Base-by-base conservation (phyloP, 2,888 invertebrate species). In the Himalopsyche kuldschensis region DNA sequence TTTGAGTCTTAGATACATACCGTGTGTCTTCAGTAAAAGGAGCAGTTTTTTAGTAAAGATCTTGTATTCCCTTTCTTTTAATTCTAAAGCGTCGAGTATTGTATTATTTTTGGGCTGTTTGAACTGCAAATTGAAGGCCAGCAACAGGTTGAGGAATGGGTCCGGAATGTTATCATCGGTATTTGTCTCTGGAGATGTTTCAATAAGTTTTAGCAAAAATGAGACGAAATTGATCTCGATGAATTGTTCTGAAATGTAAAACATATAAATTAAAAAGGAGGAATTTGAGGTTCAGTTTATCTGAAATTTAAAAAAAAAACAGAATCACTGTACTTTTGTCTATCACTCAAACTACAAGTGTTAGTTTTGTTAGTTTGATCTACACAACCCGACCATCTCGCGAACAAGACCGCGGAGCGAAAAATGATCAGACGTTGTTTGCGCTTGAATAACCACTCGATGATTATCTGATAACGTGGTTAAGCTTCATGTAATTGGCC, bases 51-150 rank as follows among this genome's bases (percentile, higher is more conserved):
- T 98, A 4, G 97, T 97, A 88, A 98, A 97, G 0, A 94, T 94
- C 90, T 98, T 98, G 0, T 97, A n/a, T n/a, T n/a, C 97, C 78
- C 94, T 93, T 69, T 94, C 92, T 85, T 94, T 90, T 80, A 93
- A 93, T 87, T 94, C 94, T 87, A 97, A 90, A 0, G 95, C 94
- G 86, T 94, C 93, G 20, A 97, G 90, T 15, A 96, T 92, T 4
- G 96, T 91, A 88, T 96, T 97, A 81, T 95, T 95, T 6, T 91
- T 90, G 11, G 91, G 90, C 82, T 91, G 92, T 41, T 92, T 91
- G 88, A 97, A 98, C 90, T 98, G 98, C 63, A 98, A 92, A 91
- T 98, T 98, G 89, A 96, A 97, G 0, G 98, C 95, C 47, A 98
- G 92, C 75, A 98, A 92, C 75, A 98, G 91, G 84, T 96, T 96